phyloP scores from a whole-genome alignment of 1,140 invertebrate genomes.

The Palaemon carinicauda region DNA sequence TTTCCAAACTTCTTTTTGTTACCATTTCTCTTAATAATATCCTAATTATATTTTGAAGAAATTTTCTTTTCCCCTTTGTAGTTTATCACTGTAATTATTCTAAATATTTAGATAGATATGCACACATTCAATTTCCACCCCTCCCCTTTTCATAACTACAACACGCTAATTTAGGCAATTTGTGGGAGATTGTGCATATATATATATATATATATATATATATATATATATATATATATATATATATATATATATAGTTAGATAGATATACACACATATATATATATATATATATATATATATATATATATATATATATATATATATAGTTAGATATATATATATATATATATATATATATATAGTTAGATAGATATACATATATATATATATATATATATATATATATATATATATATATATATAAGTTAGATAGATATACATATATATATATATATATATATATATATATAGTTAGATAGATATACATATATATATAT shows the following conservation, averaged over 20 bases:
- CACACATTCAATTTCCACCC: no score
- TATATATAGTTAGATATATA: not conserved
- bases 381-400: conserved; percentile 9
- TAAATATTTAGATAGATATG: no score
- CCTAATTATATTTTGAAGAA: no score
- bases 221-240: not conserved
- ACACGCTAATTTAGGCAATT: no score
- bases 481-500: no score
- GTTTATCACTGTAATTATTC: no score
- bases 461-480: no score
- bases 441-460: not conserved
- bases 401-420: not conserved
- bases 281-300: conserved; percentile 1
- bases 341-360: not conserved
- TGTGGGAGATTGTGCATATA: no score
- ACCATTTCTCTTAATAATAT: no score
- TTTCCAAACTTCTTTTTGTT: no score
- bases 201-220: not conserved
- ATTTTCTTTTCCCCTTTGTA: no score
- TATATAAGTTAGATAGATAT: not conserved
- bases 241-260: conserved; percentile 7
- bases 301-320: not conserved
- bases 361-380: not conserved
- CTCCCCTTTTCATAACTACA: no score
- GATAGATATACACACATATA: not conserved